phyloP scores from a whole-genome alignment of 2,888 invertebrate species.

The Campoplex capitator region DNA sequence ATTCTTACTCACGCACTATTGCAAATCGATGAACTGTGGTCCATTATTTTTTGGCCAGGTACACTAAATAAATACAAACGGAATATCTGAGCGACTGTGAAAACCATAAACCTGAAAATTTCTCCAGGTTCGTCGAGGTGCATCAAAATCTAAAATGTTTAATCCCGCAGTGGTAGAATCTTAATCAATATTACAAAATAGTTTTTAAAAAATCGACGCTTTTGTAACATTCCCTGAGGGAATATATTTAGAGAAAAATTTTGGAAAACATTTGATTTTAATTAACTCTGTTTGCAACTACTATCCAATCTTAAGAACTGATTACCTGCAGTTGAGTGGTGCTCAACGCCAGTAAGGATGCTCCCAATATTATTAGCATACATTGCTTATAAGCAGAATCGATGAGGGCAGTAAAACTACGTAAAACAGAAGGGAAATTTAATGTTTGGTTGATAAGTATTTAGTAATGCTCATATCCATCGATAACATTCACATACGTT shows the following conservation, averaged over 20 bases:
- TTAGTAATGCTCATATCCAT: neutral
- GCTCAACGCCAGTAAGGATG: neutral
- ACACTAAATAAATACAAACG: constrained; percentile 60
- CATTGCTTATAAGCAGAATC: neutral
- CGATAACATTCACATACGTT: constrained; percentile 25
- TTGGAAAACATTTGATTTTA: neutral
- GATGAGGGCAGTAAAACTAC: neutral
- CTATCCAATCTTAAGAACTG: neutral
- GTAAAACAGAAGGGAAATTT: neutral
- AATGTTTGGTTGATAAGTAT: neutral
- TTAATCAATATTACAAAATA: neutral
- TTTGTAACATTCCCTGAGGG: neutral
- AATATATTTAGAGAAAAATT: too few relatives aligned
- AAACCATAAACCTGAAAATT: constrained; percentile 55
- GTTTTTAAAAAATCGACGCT: neutral
- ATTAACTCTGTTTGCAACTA: too few relatives aligned
- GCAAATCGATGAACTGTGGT: constrained; percentile 58
- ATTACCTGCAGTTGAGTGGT: neutral
- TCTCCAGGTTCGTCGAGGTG: constrained; percentile 44
- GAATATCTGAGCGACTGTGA: constrained; percentile 46
- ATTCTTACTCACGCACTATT: constrained; percentile 42
- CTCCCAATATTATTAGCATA: neutral
- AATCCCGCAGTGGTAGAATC: neutral
- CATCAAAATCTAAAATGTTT: constrained; percentile 14
- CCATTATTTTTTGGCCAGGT: constrained; percentile 61